Conservation (phyloP, 1,140 invertebrate genomes). For the Sitobion miscanthi region DNA sequence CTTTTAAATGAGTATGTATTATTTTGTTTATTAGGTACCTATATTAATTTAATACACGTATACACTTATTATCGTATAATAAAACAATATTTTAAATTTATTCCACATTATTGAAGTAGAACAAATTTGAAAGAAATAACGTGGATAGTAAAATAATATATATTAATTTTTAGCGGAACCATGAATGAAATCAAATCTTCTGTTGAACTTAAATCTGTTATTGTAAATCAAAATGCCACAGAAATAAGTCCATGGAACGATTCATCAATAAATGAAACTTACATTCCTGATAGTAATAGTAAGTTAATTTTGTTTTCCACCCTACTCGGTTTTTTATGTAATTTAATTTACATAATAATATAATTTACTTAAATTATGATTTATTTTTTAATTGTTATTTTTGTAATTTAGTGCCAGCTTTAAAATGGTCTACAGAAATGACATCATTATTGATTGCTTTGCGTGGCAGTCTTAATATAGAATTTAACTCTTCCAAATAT, state of each 20-base stretch:
- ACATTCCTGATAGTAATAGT: slow-evolving; percentile 29
- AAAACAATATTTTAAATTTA: background rate
- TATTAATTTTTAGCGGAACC: slow-evolving; percentile 36
- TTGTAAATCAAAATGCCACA: slow-evolving; percentile 26
- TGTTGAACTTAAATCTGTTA: slow-evolving; percentile 27
- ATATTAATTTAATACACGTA: background rate
- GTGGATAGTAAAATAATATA: background rate
- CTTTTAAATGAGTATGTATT: slow-evolving; percentile 53
- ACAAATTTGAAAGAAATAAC: background rate
- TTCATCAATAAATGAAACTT: slow-evolving; percentile 13
- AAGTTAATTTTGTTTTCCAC: background rate
- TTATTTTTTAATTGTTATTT: background rate
- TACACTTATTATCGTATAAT: background rate
- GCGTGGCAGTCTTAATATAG: slow-evolving; percentile 53
- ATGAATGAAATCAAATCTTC: slow-evolving; percentile 1
- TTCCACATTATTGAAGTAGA: background rate
- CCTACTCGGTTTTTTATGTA: too few species aligned
- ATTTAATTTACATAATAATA: background rate
- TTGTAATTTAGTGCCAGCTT: slow-evolving; percentile 45
- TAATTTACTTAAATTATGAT: background rate
- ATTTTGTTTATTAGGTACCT: background rate
- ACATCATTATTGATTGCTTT: slow-evolving; percentile 55
- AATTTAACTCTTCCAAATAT: slow-evolving; percentile 54
- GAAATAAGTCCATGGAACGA: slow-evolving; percentile 41
- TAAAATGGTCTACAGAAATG: slow-evolving; percentile 57